Evolutionary conservation across 2,888 invertebrate genomes (phyloP).

Genomic region (Rotaria socialis): DNA sequence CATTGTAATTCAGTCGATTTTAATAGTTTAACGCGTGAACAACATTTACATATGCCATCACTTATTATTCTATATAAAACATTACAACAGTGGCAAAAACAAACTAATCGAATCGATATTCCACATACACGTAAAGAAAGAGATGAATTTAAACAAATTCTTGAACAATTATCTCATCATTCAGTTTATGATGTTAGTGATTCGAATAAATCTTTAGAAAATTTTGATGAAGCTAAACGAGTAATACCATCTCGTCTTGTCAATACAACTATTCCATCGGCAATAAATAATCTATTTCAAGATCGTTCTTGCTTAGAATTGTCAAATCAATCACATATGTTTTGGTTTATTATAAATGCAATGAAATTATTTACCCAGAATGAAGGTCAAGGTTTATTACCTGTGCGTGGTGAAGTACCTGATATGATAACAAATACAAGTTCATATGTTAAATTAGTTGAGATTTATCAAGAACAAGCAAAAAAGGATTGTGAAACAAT

Average conservation of each 20-base stretch:
- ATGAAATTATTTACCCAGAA: constrained; percentile 77
- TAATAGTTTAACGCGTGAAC: constrained; percentile 66
- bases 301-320: neutral
- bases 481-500: constrained; percentile 75
- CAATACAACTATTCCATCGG: constrained; percentile 64
- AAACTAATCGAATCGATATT: constrained; percentile 58
- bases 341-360: constrained; percentile 87
- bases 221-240: constrained; percentile 86
- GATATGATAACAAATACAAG: constrained; percentile 94
- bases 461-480: constrained; percentile 76
- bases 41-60: constrained; percentile 76
- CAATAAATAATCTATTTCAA: constrained; percentile 14
- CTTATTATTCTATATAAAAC: constrained; percentile 76
- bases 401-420: constrained; percentile 79
- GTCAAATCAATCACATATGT: constrained; percentile 63
- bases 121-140: constrained; percentile 72
- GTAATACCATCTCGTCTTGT: constrained; percentile 79
- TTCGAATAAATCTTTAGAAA: constrained; percentile 71
- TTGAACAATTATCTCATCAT: constrained; percentile 58
- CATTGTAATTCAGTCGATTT: constrained; percentile 73
- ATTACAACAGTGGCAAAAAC: constrained; percentile 71
- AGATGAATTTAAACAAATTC: constrained; percentile 67
- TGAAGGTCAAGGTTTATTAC: constrained; percentile 75
- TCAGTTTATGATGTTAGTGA: constrained; percentile 54
- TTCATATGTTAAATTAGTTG: constrained; percentile 81